Evolutionary conservation across 2,113 vertebrate species (phyloP), one percentile per base, ranked within the genome.

Genomic region (Puma concolor): DNA sequence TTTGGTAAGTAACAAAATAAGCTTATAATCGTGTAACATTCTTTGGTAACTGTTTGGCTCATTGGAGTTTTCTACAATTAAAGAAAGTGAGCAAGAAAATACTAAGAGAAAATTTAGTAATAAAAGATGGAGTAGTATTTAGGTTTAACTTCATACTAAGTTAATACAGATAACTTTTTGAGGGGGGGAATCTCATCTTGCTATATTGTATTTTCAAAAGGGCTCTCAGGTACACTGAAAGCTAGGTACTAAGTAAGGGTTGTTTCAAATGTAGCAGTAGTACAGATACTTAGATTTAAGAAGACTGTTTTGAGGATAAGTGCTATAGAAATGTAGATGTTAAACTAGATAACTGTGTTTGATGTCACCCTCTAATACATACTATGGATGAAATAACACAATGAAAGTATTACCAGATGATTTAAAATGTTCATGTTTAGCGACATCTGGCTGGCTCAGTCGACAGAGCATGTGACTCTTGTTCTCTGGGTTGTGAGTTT

Each of bases 361-460:
- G 21, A 52, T 69, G 7, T 80, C 48, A 52, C 7, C 38, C 17
- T 33, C n/a, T 76, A 54, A 38, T 88, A 54, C 11, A 12, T 90
- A 41, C 74, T 72, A 23, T 79, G 66, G n/a, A 64, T 50, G 8
- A 88, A 95, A 81, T 77, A 72, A 50, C 6, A 5, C 25, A 36
- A 57, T 95, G 33, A 72, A 38, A 5, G 36, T 88, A 83, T 85
- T 91, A 15, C 33, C 89, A 2, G 23, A 15, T 88, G 16, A 74
- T 92, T 94, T 98, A 94, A 97, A 97, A 97, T 98, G 95, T 52
- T 80, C 66, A 57, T 71, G 5, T 79, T 94, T 85, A 38, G 27
- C 15, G 74, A 7, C 15, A 27, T 15, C 27, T 77, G 41, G 15
- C 74, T 77, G 74, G 41, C 27, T 77, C 74, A 76, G 15, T 76